phyloP scores from a whole-genome alignment of 2,888 invertebrate genomes.

The Emmelina monodactyla region DNA sequence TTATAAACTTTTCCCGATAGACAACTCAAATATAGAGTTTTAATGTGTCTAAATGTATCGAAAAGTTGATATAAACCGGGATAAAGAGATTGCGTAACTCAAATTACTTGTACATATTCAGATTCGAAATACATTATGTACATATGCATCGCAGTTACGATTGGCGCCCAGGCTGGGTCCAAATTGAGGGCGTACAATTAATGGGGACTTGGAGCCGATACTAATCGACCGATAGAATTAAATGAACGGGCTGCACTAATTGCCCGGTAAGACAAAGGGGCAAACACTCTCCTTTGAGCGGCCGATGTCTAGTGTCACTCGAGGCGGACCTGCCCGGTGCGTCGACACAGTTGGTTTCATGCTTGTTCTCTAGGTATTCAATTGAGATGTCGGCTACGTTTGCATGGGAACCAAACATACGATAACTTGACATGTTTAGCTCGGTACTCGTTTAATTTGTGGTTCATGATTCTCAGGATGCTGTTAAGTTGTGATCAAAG shows the following conservation, averaged over 20 bases:
- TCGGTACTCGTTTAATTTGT: too few relatives aligned
- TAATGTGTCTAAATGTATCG: slow-evolving; percentile 12
- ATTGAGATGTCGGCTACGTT: slow-evolving; percentile 20
- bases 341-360: slow-evolving; percentile 26
- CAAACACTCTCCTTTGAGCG: slow-evolving; percentile 62
- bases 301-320: slow-evolving; percentile 56
- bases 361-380: slow-evolving; percentile 27
- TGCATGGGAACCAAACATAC: too few relatives aligned
- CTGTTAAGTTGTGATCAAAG: too few relatives aligned
- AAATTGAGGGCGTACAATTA: slow-evolving; percentile 58
- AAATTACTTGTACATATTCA: neutral
- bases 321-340: slow-evolving; percentile 35
- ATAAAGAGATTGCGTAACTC: neutral
- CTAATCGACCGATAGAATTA: slow-evolving; percentile 66
- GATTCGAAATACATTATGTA: neutral
- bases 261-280: slow-evolving; percentile 63
- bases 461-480: too few relatives aligned
- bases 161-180: slow-evolving; percentile 37
- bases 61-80: neutral
- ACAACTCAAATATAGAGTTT: slow-evolving; percentile 37
- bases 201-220: slow-evolving; percentile 51
- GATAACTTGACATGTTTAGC: too few relatives aligned
- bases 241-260: slow-evolving; percentile 64
- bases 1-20: slow-evolving; percentile 33
- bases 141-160: slow-evolving; percentile 7